Evolutionary conservation across 2,113 vertebrate genomes (phyloP).

Genomic region (Pelmatolapia mariae): DNA sequence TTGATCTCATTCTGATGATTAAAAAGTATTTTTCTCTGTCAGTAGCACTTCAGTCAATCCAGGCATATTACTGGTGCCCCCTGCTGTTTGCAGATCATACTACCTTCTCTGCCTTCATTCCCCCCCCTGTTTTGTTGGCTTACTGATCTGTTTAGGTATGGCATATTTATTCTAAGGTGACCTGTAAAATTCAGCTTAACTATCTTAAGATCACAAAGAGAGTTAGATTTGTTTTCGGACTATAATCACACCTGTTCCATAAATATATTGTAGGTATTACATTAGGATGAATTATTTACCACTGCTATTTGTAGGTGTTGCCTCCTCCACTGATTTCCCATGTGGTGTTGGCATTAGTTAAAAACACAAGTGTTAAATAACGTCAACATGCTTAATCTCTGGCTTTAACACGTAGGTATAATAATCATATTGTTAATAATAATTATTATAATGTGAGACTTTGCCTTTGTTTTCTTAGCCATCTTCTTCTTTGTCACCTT

Average conservation of each 20-base stretch:
- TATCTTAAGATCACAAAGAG: neutral
- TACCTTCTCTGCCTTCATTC: neutral
- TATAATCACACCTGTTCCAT: neutral
- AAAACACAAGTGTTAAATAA: neutral
- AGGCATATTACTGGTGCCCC: constrained; percentile 59
- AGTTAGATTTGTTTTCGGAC: neutral
- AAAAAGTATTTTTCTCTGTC: constrained; percentile 5
- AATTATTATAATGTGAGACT: neutral
- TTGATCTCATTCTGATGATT: neutral
- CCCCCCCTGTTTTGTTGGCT: neutral
- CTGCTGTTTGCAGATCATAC: constrained; percentile 58
- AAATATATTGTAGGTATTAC: neutral
- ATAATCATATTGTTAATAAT: neutral
- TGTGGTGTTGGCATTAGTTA: neutral
- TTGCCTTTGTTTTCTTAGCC: neutral
- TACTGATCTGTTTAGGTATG: neutral
- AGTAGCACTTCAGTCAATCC: neutral
- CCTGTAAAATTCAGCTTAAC: neutral
- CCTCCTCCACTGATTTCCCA: neutral
- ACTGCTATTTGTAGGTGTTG: neutral
- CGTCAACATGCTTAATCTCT: neutral
- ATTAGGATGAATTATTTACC: neutral
- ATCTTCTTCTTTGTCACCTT: neutral
- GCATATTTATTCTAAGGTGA: neutral
- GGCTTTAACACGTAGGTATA: neutral